Conservation (phyloP, 2,797 vertebrate genomes). For the Enoplosus armatus region DNA sequence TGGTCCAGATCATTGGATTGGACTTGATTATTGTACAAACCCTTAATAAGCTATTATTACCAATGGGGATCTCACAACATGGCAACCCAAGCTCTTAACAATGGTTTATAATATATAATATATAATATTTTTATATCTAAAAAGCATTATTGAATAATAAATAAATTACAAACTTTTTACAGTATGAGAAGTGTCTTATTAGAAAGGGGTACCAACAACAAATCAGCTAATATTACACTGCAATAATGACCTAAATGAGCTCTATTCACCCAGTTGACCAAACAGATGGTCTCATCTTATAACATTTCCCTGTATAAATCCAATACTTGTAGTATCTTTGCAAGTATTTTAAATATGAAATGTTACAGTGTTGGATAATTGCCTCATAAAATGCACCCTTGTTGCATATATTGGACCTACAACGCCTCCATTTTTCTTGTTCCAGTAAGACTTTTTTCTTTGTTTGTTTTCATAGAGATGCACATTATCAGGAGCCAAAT, state of each 20-base stretch:
- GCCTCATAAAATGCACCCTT: background rate
- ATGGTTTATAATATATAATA: background rate
- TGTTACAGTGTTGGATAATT: slow-evolving; percentile 5
- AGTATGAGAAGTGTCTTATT: background rate
- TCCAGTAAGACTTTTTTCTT: slow-evolving; percentile 14
- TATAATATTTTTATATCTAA: too few relatives aligned
- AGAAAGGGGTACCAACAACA: background rate
- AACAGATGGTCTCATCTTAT: background rate
- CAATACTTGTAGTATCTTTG: background rate
- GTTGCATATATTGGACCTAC: slow-evolving; percentile 6
- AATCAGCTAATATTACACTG: background rate
- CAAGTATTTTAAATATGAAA: slow-evolving; percentile 1
- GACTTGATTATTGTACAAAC: background rate
- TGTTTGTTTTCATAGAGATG: slow-evolving; percentile 49
- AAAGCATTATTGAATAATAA: background rate
- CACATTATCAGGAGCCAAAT: slow-evolving; percentile 61
- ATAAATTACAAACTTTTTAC: too few relatives aligned
- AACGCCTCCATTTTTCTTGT: slow-evolving; percentile 10
- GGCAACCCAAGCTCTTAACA: background rate
- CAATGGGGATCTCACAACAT: background rate
- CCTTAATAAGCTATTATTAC: background rate
- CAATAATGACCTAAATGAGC: too few relatives aligned
- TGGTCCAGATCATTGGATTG: background rate
- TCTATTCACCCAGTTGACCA: background rate
- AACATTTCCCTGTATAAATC: background rate